phyloP scores from a whole-genome alignment of 1,140 invertebrate species.

The Aethina tumida region DNA sequence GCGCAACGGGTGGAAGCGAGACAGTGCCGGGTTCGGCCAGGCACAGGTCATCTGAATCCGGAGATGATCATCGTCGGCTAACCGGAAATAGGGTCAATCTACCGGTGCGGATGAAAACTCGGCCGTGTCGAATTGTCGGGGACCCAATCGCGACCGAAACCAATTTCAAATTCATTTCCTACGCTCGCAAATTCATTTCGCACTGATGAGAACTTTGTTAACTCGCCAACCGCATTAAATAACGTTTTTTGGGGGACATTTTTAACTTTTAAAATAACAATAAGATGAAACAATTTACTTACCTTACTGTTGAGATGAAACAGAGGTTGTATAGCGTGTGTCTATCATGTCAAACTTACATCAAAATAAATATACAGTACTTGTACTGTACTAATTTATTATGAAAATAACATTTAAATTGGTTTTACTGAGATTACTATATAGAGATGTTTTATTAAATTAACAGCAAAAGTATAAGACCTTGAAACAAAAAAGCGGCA shows the following conservation, averaged over 20 bases:
- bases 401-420: too few species aligned
- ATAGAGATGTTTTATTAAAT: too few species aligned
- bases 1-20: background rate
- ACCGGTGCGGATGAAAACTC: background rate
- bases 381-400: too few species aligned
- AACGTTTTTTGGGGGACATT: background rate
- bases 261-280: constrained; percentile 12
- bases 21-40: background rate
- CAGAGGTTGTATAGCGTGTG: too few species aligned
- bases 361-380: too few species aligned
- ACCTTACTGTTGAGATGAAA: too few species aligned
- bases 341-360: too few species aligned
- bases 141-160: too few species aligned
- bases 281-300: constrained; percentile 1
- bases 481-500: too few species aligned
- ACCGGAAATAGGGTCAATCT: constrained; percentile 3
- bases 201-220: too few species aligned
- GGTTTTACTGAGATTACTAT: too few species aligned
- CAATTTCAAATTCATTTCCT: constrained; percentile 3
- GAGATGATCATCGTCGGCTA: constrained; percentile 1
- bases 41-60: constrained; percentile 1
- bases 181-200: background rate
- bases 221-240: background rate
- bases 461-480: too few species aligned
- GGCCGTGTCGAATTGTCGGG: constrained; percentile 2